Evolutionary conservation across 2,888 invertebrate species (phyloP), one percentile per base, ranked within the genome.

Genomic region (Nephrocerus scutellatus): DNA sequence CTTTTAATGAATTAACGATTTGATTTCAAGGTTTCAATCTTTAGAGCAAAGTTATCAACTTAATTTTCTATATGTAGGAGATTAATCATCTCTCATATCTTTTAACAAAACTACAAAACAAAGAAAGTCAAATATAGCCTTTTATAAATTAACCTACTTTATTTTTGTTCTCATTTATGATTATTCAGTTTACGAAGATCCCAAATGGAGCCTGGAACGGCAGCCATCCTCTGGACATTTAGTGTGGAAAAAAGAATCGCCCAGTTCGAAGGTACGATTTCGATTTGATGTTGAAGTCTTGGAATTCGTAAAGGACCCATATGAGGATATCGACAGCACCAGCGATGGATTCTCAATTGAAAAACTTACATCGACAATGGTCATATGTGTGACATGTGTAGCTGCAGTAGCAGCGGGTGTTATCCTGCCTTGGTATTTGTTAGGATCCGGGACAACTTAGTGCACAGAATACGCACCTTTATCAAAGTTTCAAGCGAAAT

Each of bases 211-310:
- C 47, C 51, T 70, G 48, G 70, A 70, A 47, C 55, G 70, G 7
- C 55, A 69, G 10, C 66, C 64, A 32, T 70, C 70, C 12, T 66
- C 68, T 0, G 70, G 69, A 1, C 62, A 62, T 41, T 58, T 70
- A 43, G 70, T 70, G 14, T 70, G 70, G 70, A 59, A 67, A 22
- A 63, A 68, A 32, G 69, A 70, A 22, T 61, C 64, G 3, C 66
- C 64, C 16, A 54, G 62, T 39, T 63, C 68, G 3, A 67, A 63
- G 46, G 68, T 70, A n/a, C 66, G 68, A 23, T 70, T 70, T 49
- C 64, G 70, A 14, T 68, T 66, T 38, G 70, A 70, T 36, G 70
- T 70, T 20, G 70, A 70, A 47, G 68, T 70, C 10, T 41, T 69
- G 26, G 70, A 70, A 52, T 70, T 63, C 37, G 66, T 63, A 42